Evolutionary conservation across 1,140 invertebrate genomes (phyloP), one percentile per base, ranked within the genome.

Genomic region (Papilio xuthus): DNA sequence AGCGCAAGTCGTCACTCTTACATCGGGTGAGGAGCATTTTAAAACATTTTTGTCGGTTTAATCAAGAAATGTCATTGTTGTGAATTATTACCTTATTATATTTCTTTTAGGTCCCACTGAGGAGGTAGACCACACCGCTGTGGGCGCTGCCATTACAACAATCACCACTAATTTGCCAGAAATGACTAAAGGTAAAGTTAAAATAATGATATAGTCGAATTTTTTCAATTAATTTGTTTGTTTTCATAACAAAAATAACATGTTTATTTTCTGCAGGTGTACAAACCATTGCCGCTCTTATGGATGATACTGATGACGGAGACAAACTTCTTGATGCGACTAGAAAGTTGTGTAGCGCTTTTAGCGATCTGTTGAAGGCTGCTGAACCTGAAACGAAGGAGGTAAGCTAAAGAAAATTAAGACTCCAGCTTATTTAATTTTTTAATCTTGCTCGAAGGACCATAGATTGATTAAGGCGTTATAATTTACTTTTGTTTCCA

Each of bases 141-240:
- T 99, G 2, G 98, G 98, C 0, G 98, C 98, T 0, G 99, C 99
- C 9, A 99, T 99, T 78, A 98, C 98, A 10, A 99, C 99, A 37
- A 99, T 99, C 84, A 98, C 98, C 10, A 98, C 96, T 77, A 99
- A 99, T 86, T 94, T 99, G 79, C 98, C 99, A 0, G 98, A 99
- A 94, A 98, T 99, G 95, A 98, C 98, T 0, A 97, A 98, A 86
- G 98, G 86, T 86, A 70, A 81, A 74, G 63, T 23, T 13, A 20
- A 26, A 76, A 20, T n/a, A n/a, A n/a, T 37, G 28, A 13, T 18
- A 41, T 63, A 41, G 47, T 67, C 4, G 15, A 28, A 63, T 2
- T 4, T 0, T 77, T 41, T 1, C 7, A 44, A 20, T 69, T 26
- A 13, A 69, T 42, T 67, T 70, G 26, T 37, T 70, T 6, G 44